These are phyloP conservation scores for Geotrypetes seraphini DNA, from an alignment of 2,797 vertebrate genomes.

Conservation along the genomic window DNA sequence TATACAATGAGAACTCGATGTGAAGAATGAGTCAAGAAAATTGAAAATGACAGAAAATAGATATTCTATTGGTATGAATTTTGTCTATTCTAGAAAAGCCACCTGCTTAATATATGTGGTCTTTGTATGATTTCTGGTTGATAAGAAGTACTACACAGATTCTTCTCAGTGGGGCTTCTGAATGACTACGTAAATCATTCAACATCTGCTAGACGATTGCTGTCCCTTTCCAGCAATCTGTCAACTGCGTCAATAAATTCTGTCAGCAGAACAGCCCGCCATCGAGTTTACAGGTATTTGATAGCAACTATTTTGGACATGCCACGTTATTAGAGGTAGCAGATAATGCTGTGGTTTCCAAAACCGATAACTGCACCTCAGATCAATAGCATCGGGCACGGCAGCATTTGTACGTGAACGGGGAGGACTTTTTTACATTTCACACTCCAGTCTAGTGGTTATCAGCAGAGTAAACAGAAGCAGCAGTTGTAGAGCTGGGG, in stretches of 20 bases:
- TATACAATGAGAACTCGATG: constrained; percentile 3
- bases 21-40: background rate
- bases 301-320: background rate
- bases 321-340: constrained; percentile 7
- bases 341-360: constrained; percentile 1
- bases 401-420: constrained; percentile 1
- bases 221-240: background rate
- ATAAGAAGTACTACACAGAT: no score
- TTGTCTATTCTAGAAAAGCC: background rate
- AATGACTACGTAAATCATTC: background rate
- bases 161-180: background rate
- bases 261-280: background rate
- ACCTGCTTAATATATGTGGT: rapidly evolving
- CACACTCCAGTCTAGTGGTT: constrained; percentile 14
- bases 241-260: background rate
- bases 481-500: constrained; percentile 9
- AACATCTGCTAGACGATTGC: background rate
- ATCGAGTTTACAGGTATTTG: background rate
- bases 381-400: constrained; percentile 1
- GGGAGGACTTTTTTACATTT: no score
- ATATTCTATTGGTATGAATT: constrained; percentile 1
- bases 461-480: constrained; percentile 13
- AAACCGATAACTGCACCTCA: background rate
- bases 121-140: background rate
- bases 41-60: background rate